Base-by-base conservation (phyloP, 2,113 vertebrate genomes). In the Boleophthalmus pectinirostris region DNA sequence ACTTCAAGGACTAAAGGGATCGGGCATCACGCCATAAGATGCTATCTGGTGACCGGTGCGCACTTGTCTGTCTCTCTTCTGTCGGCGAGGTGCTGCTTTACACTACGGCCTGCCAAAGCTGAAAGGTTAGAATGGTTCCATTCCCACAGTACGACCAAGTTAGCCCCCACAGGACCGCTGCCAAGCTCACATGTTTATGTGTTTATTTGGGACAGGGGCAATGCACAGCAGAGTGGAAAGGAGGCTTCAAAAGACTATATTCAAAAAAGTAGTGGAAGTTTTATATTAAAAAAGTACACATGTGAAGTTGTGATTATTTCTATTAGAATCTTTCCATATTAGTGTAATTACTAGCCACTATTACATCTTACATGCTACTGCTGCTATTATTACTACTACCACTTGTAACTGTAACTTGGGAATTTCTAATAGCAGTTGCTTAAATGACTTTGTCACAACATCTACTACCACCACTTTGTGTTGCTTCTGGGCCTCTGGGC, bases 41-140 rank as follows among this genome's bases (percentile, higher is more conserved):
- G 83, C 88, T 91, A 90, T 90, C 86, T 84, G 83, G 85, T 91
- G 90, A 90, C 88, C 73, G 82, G 80, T 80, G 82, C 73, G 84
- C 86, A 88, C 80, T 89, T 89, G 87, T 83, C 85, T 84, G 68
- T 87, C 87, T 84, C 79, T 74, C 56, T 89, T 87, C 82, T 87
- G 82, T 92, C 88, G 74, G 86, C 74, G 13, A 81, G 81, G 85
- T 79, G 51, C 70, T 85, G 83, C 83, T 81, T 84, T 88, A 84
- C 83, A 88, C 79, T 69, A 12, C 46, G 3, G 63, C 70, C 77
- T 87, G 81, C 87, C 88, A 87, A 58, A 86, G 71, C 82, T 77
- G 70, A 88, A 87, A 90, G 81, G 80, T 85, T 88, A 78, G 78
- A 82, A 73, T 72, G 76, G 73, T 84, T 88, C 68, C 70, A 81